phyloP scores from a whole-genome alignment of 2,797 vertebrate species.

The Microtus obscurus region DNA sequence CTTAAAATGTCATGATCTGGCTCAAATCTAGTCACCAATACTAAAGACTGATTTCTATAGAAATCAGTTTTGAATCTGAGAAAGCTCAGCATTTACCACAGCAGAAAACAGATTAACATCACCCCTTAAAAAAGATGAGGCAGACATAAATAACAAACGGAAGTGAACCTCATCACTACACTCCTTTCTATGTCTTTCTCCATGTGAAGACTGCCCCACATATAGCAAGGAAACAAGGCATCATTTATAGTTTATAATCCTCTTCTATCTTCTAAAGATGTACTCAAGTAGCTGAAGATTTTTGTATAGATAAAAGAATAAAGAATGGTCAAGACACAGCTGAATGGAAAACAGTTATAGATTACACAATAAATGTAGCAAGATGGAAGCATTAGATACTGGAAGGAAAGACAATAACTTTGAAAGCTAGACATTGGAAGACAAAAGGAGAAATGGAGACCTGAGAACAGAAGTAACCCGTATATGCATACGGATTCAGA shows the following conservation, averaged over 20 bases:
- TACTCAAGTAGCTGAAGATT: background rate
- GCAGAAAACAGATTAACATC: background rate
- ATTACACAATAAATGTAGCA: background rate
- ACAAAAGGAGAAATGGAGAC: background rate
- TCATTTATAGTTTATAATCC: background rate
- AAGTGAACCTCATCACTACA: background rate
- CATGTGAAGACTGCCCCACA: background rate
- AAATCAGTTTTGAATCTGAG: background rate
- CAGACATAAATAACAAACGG: background rate
- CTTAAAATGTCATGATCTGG: background rate
- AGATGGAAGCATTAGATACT: background rate
- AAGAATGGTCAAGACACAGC: background rate
- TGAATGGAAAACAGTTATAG: background rate
- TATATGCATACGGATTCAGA: background rate
- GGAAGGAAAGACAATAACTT: background rate
- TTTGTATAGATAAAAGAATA: background rate
- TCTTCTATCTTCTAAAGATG: constrained; percentile 25
- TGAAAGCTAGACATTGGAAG: background rate
- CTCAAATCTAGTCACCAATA: background rate
- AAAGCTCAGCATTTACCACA: background rate
- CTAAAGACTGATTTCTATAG: background rate
- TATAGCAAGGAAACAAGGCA: background rate
- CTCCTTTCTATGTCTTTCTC: background rate
- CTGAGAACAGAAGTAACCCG: background rate
- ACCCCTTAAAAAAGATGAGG: background rate